Percentiles rank a stretch among this genome's conserved stretches.
Evolutionary conservation across 2,113 vertebrate species (phyloP).

Genomic region (Pontoporia blainvillei): DNA sequence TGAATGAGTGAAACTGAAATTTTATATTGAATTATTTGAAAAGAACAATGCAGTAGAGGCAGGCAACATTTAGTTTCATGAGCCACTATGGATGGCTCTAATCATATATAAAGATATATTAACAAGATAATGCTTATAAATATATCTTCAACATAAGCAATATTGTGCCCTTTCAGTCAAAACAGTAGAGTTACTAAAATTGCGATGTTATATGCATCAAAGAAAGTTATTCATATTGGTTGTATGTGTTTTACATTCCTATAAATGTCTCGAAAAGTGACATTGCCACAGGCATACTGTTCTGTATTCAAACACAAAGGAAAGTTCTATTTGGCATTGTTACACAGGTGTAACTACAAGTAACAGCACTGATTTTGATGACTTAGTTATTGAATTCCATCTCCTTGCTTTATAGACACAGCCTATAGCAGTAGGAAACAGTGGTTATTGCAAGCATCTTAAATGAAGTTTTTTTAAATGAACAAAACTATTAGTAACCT

Average conservation of each 20-base stretch:
- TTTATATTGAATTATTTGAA: background rate
- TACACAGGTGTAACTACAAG: background rate
- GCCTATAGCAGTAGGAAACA: background rate
- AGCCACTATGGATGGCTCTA: background rate
- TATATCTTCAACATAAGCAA: background rate
- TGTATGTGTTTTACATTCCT: background rate
- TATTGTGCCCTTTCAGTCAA: background rate
- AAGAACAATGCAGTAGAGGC: background rate
- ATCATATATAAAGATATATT: background rate
- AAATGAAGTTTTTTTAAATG: background rate
- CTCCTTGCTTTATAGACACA: background rate
- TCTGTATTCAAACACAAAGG: background rate
- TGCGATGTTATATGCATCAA: background rate
- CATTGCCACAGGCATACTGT: background rate
- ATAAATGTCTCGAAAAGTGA: background rate
- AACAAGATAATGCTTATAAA: background rate
- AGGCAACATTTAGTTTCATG: background rate
- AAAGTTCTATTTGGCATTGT: background rate
- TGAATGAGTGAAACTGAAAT: background rate
- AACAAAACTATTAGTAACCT: background rate
- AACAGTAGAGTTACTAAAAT: background rate
- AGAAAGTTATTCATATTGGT: background rate
- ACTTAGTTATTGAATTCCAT: background rate
- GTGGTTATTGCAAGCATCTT: background rate
- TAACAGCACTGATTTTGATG: background rate